Conservation (phyloP, 2,797 vertebrate genomes). For the Trichosurus vulpecula region DNA sequence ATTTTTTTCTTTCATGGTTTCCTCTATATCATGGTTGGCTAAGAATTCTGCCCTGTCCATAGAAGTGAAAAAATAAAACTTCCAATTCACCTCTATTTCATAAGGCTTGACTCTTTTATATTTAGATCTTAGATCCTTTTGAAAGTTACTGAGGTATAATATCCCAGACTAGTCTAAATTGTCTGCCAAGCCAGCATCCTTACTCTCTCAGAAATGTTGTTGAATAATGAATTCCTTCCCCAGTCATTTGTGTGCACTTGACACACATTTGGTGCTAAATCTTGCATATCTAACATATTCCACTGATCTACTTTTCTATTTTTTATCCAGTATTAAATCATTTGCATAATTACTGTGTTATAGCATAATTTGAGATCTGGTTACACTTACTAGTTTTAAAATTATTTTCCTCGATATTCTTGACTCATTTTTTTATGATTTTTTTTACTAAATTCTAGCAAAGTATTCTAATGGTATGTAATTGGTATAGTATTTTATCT, state of each 20-base stretch:
- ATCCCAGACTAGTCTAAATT: background rate
- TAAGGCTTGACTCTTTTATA: background rate
- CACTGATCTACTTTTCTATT: background rate
- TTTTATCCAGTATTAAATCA: background rate
- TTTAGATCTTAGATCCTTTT: background rate
- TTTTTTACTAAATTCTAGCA: background rate
- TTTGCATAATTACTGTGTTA: background rate
- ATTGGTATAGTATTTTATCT: background rate
- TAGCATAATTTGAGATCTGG: background rate
- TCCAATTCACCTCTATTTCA: background rate
- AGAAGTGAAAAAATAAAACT: background rate
- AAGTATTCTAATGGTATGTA: background rate
- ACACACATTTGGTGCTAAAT: background rate
- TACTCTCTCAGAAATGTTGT: background rate
- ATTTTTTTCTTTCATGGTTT: background rate
- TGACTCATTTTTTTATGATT: background rate
- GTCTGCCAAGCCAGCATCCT: background rate
- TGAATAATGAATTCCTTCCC: background rate
- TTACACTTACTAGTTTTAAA: background rate
- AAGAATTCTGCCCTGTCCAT: background rate
- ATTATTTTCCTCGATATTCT: background rate
- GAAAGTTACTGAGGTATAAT: background rate
- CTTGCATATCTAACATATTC: background rate
- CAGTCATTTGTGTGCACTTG: background rate
- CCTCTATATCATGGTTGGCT: background rate